A percentile compares a stretch with the other conserved stretches of the same genome.
Evolutionary conservation across 2,113 vertebrate genomes (phyloP).

Genomic region (Lagopus muta): DNA sequence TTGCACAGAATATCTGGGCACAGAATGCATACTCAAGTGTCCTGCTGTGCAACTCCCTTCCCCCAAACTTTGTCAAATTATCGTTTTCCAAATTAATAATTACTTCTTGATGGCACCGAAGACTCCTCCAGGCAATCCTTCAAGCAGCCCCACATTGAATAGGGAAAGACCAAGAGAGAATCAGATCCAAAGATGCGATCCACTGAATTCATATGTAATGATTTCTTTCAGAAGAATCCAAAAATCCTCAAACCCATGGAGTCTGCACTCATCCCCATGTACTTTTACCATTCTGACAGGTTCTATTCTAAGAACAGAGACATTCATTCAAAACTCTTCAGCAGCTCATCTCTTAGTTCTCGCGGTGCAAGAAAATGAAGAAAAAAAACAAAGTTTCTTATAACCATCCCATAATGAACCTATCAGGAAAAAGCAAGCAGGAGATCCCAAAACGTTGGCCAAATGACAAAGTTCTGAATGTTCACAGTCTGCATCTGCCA

Average conservation of each 20-base stretch:
- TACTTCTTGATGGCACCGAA: neutral
- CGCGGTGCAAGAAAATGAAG: neutral
- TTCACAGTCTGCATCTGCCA: neutral
- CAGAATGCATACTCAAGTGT: neutral
- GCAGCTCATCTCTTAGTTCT: neutral
- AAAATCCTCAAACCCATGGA: neutral
- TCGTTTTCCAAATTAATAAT: neutral
- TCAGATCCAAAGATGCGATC: neutral
- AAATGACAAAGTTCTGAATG: neutral
- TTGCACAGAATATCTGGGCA: slow-evolving; percentile 21
- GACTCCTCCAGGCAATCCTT: neutral
- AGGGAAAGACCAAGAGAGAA: neutral
- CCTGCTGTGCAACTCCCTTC: slow-evolving; percentile 22
- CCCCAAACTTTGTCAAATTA: neutral
- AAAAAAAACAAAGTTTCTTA: neutral
- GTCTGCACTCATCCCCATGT: too few relatives aligned
- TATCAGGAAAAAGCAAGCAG: neutral
- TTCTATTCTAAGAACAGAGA: neutral
- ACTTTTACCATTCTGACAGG: neutral
- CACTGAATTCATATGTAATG: accelerated
- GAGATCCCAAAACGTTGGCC: neutral
- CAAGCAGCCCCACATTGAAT: neutral
- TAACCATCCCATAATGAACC: neutral
- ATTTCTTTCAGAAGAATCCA: neutral
- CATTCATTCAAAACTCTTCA: neutral